A percentile compares a stretch with the other conserved stretches of the same genome.
These are phyloP conservation scores for Pteronura brasiliensis DNA, from an alignment of 2,113 vertebrate species.

Conservation along the genomic window DNA sequence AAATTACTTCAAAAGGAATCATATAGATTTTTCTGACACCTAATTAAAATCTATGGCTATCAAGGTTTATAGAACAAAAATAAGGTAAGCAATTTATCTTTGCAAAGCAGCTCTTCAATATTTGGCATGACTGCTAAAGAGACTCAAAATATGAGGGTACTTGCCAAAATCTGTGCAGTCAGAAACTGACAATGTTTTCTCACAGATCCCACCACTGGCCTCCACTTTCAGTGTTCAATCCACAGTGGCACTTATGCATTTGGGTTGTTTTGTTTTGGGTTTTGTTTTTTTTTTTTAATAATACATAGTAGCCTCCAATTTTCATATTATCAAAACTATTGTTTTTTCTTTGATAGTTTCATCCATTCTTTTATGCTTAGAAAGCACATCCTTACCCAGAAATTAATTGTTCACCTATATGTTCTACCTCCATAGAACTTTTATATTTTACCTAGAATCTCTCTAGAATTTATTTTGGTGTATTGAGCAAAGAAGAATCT, in stretches of 20 bases:
- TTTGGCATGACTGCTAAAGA: background rate
- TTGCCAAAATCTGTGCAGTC: background rate
- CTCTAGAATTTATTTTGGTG: background rate
- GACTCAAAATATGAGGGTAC: background rate
- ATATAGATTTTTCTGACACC: background rate
- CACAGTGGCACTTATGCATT: background rate
- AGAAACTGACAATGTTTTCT: background rate
- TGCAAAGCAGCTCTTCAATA: background rate
- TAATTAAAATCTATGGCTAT: background rate
- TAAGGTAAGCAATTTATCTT: background rate
- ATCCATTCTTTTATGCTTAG: background rate
- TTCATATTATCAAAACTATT: background rate
- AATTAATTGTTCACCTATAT: background rate
- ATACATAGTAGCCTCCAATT: background rate
- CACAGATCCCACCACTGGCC: background rate
- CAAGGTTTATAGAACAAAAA: background rate
- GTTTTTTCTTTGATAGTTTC: background rate
- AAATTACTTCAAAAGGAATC: conserved; percentile 8
- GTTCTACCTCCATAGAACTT: background rate
- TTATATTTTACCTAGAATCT: background rate
- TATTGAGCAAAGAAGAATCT: background rate
- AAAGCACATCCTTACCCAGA: background rate
- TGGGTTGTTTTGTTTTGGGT: background rate
- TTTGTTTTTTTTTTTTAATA: background rate
- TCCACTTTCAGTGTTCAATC: background rate